phyloP scores from a whole-genome alignment of 2,113 vertebrate genomes.

The Arothron firmamentum region DNA sequence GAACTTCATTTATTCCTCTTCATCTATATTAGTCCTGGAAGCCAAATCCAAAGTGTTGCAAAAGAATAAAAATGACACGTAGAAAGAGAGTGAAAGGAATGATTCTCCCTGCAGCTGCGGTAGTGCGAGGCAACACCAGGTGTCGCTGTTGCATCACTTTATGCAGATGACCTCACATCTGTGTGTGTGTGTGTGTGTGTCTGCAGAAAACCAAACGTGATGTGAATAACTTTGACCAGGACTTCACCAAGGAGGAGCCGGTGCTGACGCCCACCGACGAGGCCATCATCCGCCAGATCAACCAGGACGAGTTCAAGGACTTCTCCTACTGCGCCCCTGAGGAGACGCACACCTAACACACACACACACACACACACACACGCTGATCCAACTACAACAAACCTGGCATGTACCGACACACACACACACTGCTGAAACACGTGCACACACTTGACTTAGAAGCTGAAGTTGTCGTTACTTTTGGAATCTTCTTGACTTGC shows the following conservation, averaged over 20 bases:
- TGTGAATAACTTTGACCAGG: constrained; percentile 99
- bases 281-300: constrained; percentile 96
- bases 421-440: constrained; percentile 16
- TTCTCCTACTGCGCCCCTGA: constrained; percentile 95
- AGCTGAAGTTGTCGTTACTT: constrained; percentile 69
- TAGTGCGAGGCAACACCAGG: too few species aligned
- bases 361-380: constrained; percentile 31
- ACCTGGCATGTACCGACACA: constrained; percentile 16
- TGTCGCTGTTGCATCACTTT: too few species aligned
- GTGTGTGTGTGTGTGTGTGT: constrained; percentile 8
- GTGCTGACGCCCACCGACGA: constrained; percentile 93
- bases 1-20: too few species aligned
- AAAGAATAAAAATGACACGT: too few species aligned
- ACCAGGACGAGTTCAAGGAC: constrained; percentile 98
- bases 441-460: constrained; percentile 52
- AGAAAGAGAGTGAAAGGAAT: too few species aligned
- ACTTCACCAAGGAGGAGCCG: constrained; percentile 97
- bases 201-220: constrained; percentile 97
- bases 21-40: too few species aligned
- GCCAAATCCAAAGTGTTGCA: too few species aligned
- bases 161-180: background rate
- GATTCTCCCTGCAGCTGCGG: too few species aligned
- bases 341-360: constrained; percentile 84
- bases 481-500: constrained; percentile 66
- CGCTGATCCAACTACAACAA: constrained; percentile 22